phyloP scores from a whole-genome alignment of 2,888 invertebrate species.

The Globia sparganii region DNA sequence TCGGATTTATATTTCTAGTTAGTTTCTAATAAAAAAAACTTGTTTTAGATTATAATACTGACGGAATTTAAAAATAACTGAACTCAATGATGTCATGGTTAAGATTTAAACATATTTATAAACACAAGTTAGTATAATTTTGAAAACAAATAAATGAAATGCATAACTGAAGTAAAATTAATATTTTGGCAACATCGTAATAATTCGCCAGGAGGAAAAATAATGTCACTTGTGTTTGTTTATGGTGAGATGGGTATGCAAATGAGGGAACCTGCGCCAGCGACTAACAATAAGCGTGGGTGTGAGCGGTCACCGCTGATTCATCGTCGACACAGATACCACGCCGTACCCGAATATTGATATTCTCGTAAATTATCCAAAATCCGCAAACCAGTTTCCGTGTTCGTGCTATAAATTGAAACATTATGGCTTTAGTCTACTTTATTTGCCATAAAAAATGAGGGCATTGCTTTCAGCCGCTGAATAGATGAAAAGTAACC shows the following conservation, averaged over 20 bases:
- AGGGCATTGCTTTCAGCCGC: constrained; percentile 59
- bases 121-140: not conserved
- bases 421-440: constrained; percentile 64
- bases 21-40: constrained; percentile 14
- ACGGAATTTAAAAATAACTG: constrained; percentile 33
- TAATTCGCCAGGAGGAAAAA: constrained; percentile 56
- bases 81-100: constrained; percentile 38
- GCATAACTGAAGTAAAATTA: constrained; percentile 66
- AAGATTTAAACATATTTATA: not conserved
- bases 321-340: constrained; percentile 79
- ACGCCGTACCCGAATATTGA: constrained; percentile 78
- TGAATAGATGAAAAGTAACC: constrained; percentile 50
- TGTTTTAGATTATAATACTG: constrained; percentile 19
- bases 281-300: constrained; percentile 74
- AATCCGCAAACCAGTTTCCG: constrained; percentile 74
- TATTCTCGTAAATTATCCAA: constrained; percentile 73
- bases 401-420: constrained; percentile 47
- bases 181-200: constrained; percentile 63
- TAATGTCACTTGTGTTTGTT: constrained; percentile 66
- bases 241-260: constrained; percentile 75
- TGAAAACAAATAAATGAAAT: constrained; percentile 35
- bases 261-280: constrained; percentile 72
- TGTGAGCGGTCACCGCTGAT: constrained; percentile 75
- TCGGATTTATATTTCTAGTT: constrained; percentile 19
- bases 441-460: constrained; percentile 61